Evolutionary conservation across 2,888 invertebrate species (phyloP).

Genomic region (Drosophila paramelanica): DNA sequence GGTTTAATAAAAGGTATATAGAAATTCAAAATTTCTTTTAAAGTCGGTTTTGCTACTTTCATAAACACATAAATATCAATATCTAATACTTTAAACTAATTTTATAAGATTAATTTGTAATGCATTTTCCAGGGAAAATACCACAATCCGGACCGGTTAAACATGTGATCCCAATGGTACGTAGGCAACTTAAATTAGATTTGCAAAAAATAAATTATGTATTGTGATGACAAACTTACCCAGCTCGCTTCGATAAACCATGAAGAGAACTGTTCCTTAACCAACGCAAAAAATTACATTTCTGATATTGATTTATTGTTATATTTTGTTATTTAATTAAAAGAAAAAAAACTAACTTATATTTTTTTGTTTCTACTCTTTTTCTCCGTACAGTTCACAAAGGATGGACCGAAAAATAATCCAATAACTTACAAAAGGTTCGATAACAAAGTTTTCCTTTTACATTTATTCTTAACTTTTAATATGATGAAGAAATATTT

Average conservation of each 20-base stretch:
- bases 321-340: neutral
- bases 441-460: too few species aligned
- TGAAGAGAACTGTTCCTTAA: slow-evolving; percentile 75
- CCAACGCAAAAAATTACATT: slow-evolving; percentile 40
- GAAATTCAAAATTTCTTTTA: too few species aligned
- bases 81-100: neutral
- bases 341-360: too few species aligned
- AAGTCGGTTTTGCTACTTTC: too few species aligned
- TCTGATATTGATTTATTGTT: slow-evolving; percentile 9
- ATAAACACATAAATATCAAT: neutral
- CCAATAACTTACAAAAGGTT: too few species aligned
- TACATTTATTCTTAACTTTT: too few species aligned
- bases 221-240: slow-evolving; percentile 64
- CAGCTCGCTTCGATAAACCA: slow-evolving; percentile 76
- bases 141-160: neutral
- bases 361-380: too few species aligned
- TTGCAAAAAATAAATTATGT: neutral
- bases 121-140: neutral
- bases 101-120: neutral
- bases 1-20: too few species aligned
- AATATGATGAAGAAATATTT: slow-evolving; percentile 6
- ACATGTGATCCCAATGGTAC: neutral
- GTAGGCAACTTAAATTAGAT: neutral
- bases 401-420: too few species aligned
- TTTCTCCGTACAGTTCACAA: too few species aligned